phyloP scores from a whole-genome alignment of 2,113 vertebrate species.

The Parotia lawesii region DNA sequence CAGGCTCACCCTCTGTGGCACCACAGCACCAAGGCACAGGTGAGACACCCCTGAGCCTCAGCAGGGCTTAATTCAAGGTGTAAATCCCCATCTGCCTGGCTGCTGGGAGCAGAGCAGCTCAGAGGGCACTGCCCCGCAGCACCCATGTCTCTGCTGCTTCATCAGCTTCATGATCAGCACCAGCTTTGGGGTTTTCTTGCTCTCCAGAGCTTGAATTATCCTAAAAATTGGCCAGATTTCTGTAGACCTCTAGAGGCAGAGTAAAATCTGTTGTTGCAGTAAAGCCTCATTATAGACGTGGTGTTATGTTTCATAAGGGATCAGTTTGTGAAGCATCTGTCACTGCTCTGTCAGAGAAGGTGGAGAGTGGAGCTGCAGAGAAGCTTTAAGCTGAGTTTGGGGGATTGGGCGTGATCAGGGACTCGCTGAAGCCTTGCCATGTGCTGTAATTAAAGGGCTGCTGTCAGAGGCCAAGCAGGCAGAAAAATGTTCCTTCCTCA shows the following conservation, averaged over 20 bases:
- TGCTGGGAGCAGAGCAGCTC: background rate
- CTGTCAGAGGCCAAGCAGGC: background rate
- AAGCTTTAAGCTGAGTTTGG: background rate
- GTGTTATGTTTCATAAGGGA: background rate
- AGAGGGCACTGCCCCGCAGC: background rate
- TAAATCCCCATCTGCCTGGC: background rate
- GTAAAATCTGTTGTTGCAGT: constrained; percentile 6
- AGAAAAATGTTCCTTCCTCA: background rate
- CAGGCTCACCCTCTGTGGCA: background rate
- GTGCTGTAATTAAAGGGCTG: constrained; percentile 14
- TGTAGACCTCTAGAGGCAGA: background rate
- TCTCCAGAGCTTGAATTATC: background rate
- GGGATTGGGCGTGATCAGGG: background rate
- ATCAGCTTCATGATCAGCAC: background rate
- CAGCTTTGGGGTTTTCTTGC: background rate
- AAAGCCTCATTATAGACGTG: background rate
- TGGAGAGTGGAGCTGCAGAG: background rate
- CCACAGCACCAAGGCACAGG: rapidly evolving
- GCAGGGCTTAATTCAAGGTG: background rate
- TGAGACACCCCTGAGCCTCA: background rate
- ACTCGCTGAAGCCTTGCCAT: background rate
- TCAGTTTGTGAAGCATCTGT: background rate
- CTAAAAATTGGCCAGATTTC: background rate
- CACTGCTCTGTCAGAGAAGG: background rate
- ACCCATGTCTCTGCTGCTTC: background rate